Percentiles rank a stretch among this genome's conserved stretches.
Evolutionary conservation across 1,140 invertebrate species (phyloP).

Genomic region (Antheraea pernyi): DNA sequence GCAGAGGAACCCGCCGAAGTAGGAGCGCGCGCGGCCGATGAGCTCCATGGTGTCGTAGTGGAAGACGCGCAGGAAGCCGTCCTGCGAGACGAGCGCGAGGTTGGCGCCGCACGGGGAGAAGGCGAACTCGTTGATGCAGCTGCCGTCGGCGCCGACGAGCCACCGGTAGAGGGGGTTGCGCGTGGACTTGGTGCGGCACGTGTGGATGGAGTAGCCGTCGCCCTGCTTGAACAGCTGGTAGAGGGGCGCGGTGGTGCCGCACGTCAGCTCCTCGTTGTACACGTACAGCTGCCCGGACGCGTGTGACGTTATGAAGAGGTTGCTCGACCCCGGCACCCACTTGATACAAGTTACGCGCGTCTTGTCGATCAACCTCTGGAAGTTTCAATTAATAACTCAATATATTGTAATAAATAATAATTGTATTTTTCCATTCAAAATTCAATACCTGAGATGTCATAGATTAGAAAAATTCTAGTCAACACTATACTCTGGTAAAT

Average conservation of each 20-base stretch:
- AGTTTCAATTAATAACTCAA: conserved; percentile 24
- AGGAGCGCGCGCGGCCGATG: conserved; percentile 93
- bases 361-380: conserved; percentile 97
- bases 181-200: conserved; percentile 97
- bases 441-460: too few relatives aligned
- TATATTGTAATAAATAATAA: too few relatives aligned
- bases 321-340: conserved; percentile 96
- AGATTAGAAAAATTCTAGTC: too few relatives aligned
- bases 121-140: conserved; percentile 97
- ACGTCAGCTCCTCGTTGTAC: conserved; percentile 97
- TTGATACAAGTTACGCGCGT: conserved; percentile 98
- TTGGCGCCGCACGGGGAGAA: conserved; percentile 97
- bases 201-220: conserved; percentile 95
- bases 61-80: conserved; percentile 98
- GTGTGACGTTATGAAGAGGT: conserved; percentile 96
- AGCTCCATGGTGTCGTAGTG: conserved; percentile 98
- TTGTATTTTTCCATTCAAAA: too few relatives aligned
- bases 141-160: conserved; percentile 90
- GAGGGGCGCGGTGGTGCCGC: conserved; percentile 89
- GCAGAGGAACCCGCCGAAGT: conserved; percentile 97
- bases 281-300: conserved; percentile 98
- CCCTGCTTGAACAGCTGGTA: conserved; percentile 98
- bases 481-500: too few relatives aligned
- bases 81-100: conserved; percentile 95
- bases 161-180: conserved; percentile 96